Evolutionary conservation across 2,797 vertebrate species (phyloP), one percentile per base, ranked within the genome.

Genomic region (Catamblyrhynchus diadema): DNA sequence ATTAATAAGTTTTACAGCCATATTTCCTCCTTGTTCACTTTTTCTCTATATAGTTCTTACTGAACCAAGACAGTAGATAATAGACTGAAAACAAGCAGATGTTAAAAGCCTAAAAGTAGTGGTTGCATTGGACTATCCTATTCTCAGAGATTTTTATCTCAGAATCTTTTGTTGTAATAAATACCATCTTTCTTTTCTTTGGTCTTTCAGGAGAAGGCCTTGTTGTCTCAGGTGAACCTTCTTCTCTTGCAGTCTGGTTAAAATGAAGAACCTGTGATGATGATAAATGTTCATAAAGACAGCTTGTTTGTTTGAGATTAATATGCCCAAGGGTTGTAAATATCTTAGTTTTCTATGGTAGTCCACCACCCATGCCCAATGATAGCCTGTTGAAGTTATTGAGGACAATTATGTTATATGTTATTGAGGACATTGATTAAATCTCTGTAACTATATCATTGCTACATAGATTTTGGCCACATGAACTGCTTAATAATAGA

Each of bases 191-290:
- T 50, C 73, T 94, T 86, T 81, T 94, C 83, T 54, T 92, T 79
- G 92, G 74, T 86, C 33, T 94, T 62, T 51, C 17, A 16, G 8
- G 17, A 59, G 81, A 87, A 91, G 74, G 47, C 24, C 25, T 81
- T 81, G 41, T 80, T 77, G 41, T 72, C 41, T 56, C 70, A 62
- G 51, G 65, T 6, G 47, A 72, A 48, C 10, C 44, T 83, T 64
- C 75, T 51, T 90, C 75, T 90, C 35, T 66, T 82, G 71, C 37
- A 60, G 47, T 86, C 67, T 39, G 60, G 60, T 96, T 92, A 66
- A 96, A 94, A 80, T 77, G 95, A 82, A 96, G 92, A 79, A 92
- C 96, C 95, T 94, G 81, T 81, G 71, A 27, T 35, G 33, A 66
- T 51, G n/a, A 65, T n/a, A 93, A 81, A 65, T 64, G 11, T 88